Conservation (phyloP, 2,888 invertebrate species). For the Halictus ligatus region DNA sequence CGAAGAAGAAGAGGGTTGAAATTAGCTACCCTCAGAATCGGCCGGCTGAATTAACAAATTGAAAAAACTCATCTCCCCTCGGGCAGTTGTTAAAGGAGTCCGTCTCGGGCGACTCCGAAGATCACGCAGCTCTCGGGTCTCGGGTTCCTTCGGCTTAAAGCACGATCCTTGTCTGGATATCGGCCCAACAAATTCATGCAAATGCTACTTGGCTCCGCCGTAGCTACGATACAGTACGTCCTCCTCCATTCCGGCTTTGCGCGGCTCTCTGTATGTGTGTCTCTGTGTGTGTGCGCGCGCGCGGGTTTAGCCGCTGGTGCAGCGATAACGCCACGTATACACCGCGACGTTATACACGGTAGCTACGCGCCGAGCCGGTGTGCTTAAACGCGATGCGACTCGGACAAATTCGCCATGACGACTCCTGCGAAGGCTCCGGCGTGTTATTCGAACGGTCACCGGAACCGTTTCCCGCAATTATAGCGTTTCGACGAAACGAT, state of each 20-base stretch:
- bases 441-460: constrained; percentile 54
- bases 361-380: constrained; percentile 65
- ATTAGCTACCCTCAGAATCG: constrained; percentile 82
- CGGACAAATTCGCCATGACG: constrained; percentile 64
- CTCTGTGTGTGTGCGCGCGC: constrained; percentile 54
- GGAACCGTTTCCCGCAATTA: neutral
- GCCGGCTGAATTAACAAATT: constrained; percentile 82
- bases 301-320: constrained; percentile 66
- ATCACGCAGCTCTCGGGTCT: constrained; percentile 37
- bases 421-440: constrained; percentile 52
- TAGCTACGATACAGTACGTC: constrained; percentile 68
- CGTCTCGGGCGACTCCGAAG: constrained; percentile 42
- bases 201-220: constrained; percentile 76
- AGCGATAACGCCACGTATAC: constrained; percentile 72
- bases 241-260: constrained; percentile 39
- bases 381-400: constrained; percentile 63
- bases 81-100: constrained; percentile 72
- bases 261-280: constrained; percentile 36
- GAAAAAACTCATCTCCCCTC: constrained; percentile 78
- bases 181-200: constrained; percentile 80
- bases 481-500: neutral
- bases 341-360: constrained; percentile 67
- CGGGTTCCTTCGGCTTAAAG: constrained; percentile 71
- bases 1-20: constrained; percentile 68
- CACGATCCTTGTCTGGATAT: constrained; percentile 74